Conservation (phyloP, 2,113 vertebrate genomes). For the Polypterus bichir region DNA sequence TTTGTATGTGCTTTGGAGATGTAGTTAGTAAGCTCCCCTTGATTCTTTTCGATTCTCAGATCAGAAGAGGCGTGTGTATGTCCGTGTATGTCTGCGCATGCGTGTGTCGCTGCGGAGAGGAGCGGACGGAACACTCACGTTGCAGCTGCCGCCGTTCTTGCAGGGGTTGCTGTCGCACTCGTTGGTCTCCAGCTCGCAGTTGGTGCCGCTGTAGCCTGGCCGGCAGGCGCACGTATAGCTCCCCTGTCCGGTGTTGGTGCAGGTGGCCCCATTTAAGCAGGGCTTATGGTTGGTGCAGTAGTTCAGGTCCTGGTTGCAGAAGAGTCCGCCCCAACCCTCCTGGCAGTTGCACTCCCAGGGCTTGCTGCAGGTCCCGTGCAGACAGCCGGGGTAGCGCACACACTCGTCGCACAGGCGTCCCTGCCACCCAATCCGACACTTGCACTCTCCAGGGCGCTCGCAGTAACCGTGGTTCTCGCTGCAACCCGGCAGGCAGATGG, state of each 20-base stretch:
- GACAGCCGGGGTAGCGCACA: constrained; percentile 52
- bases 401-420: constrained; percentile 61
- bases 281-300: constrained; percentile 72
- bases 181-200: constrained; percentile 59
- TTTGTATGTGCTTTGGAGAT: too few species aligned
- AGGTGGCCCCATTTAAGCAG: constrained; percentile 56
- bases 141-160: constrained; percentile 78
- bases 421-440: constrained; percentile 65
- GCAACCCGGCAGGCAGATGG: constrained; percentile 60
- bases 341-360: constrained; percentile 64
- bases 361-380: constrained; percentile 55
- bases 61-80: neutral
- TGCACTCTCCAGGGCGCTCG: constrained; percentile 55
- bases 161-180: constrained; percentile 74
- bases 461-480: constrained; percentile 57
- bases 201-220: constrained; percentile 44
- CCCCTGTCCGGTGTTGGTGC: constrained; percentile 68
- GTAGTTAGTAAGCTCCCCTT: too few species aligned
- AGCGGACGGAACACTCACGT: constrained; percentile 42
- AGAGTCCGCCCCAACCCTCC: constrained; percentile 69
- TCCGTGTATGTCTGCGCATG: neutral
- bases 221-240: constrained; percentile 65
- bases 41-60: too few species aligned
- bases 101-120: neutral
- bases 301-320: constrained; percentile 67